Base-by-base conservation (phyloP, 2,797 vertebrate genomes). In the Macroramphosus scolopax region DNA sequence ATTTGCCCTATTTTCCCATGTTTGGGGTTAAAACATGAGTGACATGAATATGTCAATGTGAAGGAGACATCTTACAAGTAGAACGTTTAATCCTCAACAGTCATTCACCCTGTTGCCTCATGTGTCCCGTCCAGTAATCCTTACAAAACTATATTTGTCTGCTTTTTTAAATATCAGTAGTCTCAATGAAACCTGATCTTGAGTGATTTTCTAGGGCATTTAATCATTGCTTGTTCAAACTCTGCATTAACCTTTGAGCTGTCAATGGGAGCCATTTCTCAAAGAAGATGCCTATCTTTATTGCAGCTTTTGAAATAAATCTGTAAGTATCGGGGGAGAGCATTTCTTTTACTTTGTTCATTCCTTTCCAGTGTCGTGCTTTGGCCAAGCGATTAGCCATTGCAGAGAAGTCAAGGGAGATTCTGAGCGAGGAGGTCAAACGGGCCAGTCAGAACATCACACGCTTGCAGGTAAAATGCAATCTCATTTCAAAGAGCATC, bases 331-430 rank as follows among this genome's bases (percentile, higher is more conserved):
- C n/a, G n/a, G n/a, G n/a, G n/a, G n/a, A n/a, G n/a, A n/a, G 3
- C 20, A 22, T 22, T 6, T 22, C 20, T 17, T 20, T 17, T 39
- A 43, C 63, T 73, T 15, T 20, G 4, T n/a, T 1, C 28, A 15
- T 24, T 10, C 20, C 8, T 54, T 47, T 56, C 10, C 57, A 99
- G 96, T 99, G 96, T 75, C 93, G 96, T 38, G 96, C 97, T 6
- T 90, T 98, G 72, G 93, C 92, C 38, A 98, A 94, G 81, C 92
- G 96, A 50, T 86, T 98, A 53, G 80, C 93, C 29, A 85, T 98
- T 25, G 92, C 95, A 5, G 96, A 99, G 61, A 98, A 94, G 48
- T 91, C 92, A 18, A 92, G 95, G 58, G 95, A 97, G 45, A 81
- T 82, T 0, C 80, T 95, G 62, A 79, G 54, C 0, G 96, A 96